A percentile compares a stretch with the other conserved stretches of the same genome.
phyloP scores from a whole-genome alignment of 2,113 vertebrate genomes.

The Embiotoca jacksoni region DNA sequence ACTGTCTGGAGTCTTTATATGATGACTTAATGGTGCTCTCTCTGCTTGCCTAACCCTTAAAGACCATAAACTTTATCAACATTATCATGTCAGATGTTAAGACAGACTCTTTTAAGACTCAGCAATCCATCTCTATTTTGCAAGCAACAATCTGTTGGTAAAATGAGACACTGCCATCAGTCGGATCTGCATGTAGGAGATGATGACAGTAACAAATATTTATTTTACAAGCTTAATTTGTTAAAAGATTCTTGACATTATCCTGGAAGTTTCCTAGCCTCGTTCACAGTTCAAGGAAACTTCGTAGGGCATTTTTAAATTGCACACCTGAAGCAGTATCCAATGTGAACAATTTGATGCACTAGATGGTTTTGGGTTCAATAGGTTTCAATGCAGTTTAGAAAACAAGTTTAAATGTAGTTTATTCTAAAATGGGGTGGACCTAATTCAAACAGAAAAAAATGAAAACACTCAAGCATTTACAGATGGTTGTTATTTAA shows the following conservation, averaged over 20 bases:
- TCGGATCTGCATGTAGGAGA: background rate
- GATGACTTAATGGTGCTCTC: background rate
- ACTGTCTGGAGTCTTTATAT: constrained; percentile 1
- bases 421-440: background rate
- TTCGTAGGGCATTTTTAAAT: background rate
- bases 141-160: background rate
- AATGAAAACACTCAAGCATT: background rate
- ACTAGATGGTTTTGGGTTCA: background rate
- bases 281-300: background rate
- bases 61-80: background rate
- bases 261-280: background rate
- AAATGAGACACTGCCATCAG: background rate
- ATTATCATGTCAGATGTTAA: background rate
- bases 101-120: background rate
- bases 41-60: background rate
- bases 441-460: background rate
- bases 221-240: background rate
- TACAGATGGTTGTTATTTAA: constrained; percentile 2
- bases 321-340: background rate
- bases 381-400: background rate
- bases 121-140: background rate
- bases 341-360: background rate
- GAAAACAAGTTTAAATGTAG: background rate
- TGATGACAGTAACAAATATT: background rate
- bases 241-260: background rate